Conservation (phyloP, 2,888 invertebrate genomes). For the Agrotis clavis region DNA sequence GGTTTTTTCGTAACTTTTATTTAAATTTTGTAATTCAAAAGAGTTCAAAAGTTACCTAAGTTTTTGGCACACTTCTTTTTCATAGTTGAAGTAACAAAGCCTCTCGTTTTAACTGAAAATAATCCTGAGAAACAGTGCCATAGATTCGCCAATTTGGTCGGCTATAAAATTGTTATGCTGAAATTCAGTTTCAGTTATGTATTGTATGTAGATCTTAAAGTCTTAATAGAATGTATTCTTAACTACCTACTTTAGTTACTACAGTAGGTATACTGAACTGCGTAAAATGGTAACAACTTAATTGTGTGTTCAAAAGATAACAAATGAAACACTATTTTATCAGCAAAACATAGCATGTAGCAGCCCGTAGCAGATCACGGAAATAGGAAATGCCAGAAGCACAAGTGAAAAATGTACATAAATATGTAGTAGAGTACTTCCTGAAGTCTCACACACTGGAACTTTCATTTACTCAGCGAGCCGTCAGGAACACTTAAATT, state of each 20-base stretch:
- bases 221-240: too few relatives aligned
- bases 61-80: conserved; percentile 5
- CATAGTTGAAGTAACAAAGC: not conserved
- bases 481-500: conserved; percentile 2
- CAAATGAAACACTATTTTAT: conserved; percentile 10
- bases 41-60: conserved; percentile 38
- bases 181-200: not conserved
- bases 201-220: too few relatives aligned
- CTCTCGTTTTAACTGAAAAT: not conserved
- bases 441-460: conserved; percentile 20
- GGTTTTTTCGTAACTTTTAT: conserved; percentile 59
- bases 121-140: not conserved
- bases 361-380: conserved; percentile 19
- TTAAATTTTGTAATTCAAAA: conserved; percentile 55
- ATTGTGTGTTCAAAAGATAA: conserved; percentile 27
- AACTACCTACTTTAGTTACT: not conserved
- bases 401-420: conserved; percentile 25
- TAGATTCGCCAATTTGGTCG: too few relatives aligned
- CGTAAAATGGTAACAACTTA: conserved; percentile 14
- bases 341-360: not conserved
- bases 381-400: conserved; percentile 29
- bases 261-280: not conserved
- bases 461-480: conserved; percentile 26
- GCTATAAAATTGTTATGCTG: not conserved
- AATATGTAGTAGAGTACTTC: not conserved